phyloP scores from a whole-genome alignment of 1,140 invertebrate species.

The Arctopsyche grandis region DNA sequence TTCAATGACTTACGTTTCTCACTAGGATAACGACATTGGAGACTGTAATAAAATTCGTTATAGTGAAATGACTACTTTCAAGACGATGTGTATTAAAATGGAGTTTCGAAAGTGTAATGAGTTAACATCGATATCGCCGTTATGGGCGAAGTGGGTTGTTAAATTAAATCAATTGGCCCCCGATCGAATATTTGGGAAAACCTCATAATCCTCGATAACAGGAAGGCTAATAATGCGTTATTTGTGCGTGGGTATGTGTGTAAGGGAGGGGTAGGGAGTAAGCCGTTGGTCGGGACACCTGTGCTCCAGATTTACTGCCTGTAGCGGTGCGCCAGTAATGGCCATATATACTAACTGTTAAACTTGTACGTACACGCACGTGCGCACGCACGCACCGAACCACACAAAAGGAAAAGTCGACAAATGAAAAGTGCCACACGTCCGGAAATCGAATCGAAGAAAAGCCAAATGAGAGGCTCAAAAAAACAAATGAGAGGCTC shows the following conservation, averaged over 20 bases:
- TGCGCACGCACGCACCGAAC: no score
- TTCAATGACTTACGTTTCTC: no score
- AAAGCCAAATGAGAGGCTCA: not conserved
- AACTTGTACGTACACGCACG: no score
- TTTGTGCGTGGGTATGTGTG: constrained; percentile 29
- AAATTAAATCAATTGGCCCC: constrained; percentile 38
- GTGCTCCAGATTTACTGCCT: constrained; percentile 40
- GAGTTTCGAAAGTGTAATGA: no score
- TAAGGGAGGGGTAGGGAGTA: not conserved
- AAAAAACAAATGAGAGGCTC: not conserved
- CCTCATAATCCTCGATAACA: constrained; percentile 47
- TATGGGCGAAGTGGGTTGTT: no score
- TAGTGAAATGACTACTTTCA: no score
- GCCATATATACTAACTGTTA: not conserved
- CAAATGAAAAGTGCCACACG: no score
- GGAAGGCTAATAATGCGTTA: constrained; percentile 35
- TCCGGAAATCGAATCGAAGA: not conserved
- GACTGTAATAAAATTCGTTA: no score
- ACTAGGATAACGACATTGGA: no score
- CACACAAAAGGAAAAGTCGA: no score
- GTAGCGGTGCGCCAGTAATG: constrained; percentile 33
- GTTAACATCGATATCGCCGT: no score
- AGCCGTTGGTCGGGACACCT: constrained; percentile 18
- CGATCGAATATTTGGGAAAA: constrained; percentile 21
- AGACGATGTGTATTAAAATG: no score